A percentile compares a stretch with the other conserved stretches of the same genome.
phyloP scores from a whole-genome alignment of 2,113 vertebrate species.

The Dolichotis patagonum region DNA sequence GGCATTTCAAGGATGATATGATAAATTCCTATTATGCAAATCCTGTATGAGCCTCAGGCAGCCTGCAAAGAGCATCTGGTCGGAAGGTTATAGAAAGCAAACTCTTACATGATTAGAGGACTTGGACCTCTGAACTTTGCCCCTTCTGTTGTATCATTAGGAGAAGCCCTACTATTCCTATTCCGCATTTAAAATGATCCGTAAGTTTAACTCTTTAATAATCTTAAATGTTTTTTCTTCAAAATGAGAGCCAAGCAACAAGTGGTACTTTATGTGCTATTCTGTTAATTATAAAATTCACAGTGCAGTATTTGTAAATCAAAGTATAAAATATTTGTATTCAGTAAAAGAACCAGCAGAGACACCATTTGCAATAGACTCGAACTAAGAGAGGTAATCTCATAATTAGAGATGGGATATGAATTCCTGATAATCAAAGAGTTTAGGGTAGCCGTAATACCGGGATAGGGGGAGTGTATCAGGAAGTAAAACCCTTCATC shows the following conservation, averaged over 20 bases:
- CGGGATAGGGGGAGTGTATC: neutral
- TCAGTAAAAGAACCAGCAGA: conserved; percentile 52
- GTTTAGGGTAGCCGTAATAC: neutral
- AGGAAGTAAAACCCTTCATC: conserved; percentile 42
- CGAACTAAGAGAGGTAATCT: conserved; percentile 50
- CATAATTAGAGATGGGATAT: neutral
- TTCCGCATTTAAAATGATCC: conserved; percentile 24
- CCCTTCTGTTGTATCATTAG: neutral
- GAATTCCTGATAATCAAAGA: conserved; percentile 60
- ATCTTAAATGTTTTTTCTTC: neutral
- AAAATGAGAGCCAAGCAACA: neutral
- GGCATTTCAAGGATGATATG: conserved; percentile 16
- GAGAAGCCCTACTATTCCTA: neutral
- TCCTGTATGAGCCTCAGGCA: neutral
- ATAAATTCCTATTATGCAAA: neutral
- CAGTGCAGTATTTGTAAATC: neutral
- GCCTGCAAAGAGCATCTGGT: neutral
- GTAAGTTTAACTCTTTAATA: conserved; percentile 21
- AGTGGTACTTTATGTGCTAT: neutral
- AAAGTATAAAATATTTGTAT: neutral
- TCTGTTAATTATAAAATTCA: conserved; percentile 54
- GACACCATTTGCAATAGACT: conserved; percentile 45
- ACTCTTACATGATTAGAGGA: neutral
- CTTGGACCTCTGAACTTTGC: neutral
- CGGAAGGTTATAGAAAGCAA: neutral